These are phyloP conservation scores for Laothoe populi DNA, from an alignment of 2,888 invertebrate genomes.

Conservation along the genomic window DNA sequence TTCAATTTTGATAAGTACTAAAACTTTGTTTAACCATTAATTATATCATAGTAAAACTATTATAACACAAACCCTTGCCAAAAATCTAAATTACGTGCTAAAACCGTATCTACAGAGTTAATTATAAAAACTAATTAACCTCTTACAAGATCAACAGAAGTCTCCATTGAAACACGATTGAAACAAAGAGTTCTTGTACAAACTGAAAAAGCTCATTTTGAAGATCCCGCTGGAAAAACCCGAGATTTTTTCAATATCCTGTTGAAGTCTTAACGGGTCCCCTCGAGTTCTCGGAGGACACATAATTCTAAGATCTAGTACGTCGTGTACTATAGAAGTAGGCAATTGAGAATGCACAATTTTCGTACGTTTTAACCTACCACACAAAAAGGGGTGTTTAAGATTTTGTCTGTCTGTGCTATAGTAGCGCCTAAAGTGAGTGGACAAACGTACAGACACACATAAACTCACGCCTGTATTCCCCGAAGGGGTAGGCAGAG, in stretches of 20 bases:
- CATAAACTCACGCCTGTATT: too few species aligned
- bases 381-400: too few species aligned
- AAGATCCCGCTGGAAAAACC: constrained; percentile 26
- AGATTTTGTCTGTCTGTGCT: too few species aligned
- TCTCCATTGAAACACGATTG: not conserved
- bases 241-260: constrained; percentile 42
- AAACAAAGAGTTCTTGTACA: constrained; percentile 14
- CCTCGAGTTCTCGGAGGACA: constrained; percentile 30
- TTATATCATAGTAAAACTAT: too few species aligned
- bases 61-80: too few species aligned
- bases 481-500: too few species aligned
- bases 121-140: constrained; percentile 4
- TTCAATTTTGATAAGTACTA: too few species aligned
- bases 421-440: too few species aligned
- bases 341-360: not conserved
- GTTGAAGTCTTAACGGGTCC: constrained; percentile 40
- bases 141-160: not conserved
- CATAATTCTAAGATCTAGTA: constrained; percentile 38
- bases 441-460: too few species aligned
- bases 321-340: constrained; percentile 28
- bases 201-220: constrained; percentile 29
- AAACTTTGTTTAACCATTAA: too few species aligned
- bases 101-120: not conserved
- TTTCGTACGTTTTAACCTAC: not conserved
- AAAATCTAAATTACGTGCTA: too few species aligned